Evolutionary conservation across 2,113 vertebrate genomes (phyloP).

Genomic region (Pteruthius melanotis): DNA sequence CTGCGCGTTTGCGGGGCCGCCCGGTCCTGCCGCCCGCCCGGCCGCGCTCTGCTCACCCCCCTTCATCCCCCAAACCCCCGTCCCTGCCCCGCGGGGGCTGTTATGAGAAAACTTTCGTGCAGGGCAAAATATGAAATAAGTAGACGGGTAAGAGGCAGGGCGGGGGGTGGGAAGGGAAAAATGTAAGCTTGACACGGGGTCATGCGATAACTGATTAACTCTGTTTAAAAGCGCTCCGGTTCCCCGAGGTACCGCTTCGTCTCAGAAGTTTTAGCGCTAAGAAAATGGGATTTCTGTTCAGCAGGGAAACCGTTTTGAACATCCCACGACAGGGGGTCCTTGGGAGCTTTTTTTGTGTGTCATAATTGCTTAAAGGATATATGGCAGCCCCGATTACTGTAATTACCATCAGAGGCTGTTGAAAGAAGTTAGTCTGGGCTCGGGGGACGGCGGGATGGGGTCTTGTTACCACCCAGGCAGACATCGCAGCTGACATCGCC

Average conservation of each 20-base stretch:
- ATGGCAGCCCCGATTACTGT: slow-evolving; percentile 94
- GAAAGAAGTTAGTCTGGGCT: slow-evolving; percentile 80
- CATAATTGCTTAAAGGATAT: slow-evolving; percentile 90
- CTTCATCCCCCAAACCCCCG: too few relatives aligned
- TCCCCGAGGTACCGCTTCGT: slow-evolving; percentile 50
- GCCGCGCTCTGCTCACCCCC: neutral
- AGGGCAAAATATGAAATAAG: slow-evolving; percentile 14
- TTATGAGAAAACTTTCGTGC: slow-evolving; percentile 26
- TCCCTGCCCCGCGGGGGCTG: neutral
- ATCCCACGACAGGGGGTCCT: slow-evolving; percentile 82
- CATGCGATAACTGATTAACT: slow-evolving; percentile 68
- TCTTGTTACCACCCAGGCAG: slow-evolving; percentile 83
- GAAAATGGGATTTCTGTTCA: slow-evolving; percentile 73
- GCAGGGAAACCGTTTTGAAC: slow-evolving; percentile 82
- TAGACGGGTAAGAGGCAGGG: neutral
- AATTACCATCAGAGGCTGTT: slow-evolving; percentile 90
- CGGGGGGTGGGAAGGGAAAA: slow-evolving; percentile 38
- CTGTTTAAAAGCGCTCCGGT: slow-evolving; percentile 57
- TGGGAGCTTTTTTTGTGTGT: slow-evolving; percentile 79
- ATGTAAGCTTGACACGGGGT: slow-evolving; percentile 69
- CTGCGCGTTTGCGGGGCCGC: neutral
- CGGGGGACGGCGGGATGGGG: slow-evolving; percentile 64
- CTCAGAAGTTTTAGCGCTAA: slow-evolving; percentile 59
- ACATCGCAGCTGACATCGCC: slow-evolving; percentile 47
- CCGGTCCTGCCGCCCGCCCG: neutral